Evolutionary conservation across 2,888 invertebrate species (phyloP).

Genomic region (Phaonia tiefii): DNA sequence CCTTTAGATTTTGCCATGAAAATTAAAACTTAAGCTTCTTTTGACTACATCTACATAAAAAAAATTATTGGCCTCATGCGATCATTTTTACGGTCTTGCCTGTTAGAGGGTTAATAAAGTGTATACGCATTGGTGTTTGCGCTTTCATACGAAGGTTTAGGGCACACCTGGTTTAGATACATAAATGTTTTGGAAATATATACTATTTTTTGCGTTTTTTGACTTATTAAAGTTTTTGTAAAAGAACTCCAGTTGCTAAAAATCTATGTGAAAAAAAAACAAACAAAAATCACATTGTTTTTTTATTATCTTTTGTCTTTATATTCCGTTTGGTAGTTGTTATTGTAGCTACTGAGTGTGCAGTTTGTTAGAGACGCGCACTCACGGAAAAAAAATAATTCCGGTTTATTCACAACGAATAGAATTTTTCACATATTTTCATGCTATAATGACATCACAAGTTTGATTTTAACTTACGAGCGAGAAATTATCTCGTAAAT

Average conservation of each 20-base stretch:
- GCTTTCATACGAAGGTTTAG: too few relatives aligned
- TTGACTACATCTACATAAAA: too few relatives aligned
- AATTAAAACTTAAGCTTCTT: too few relatives aligned
- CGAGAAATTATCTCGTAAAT: background rate
- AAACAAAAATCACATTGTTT: background rate
- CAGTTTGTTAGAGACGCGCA: constrained; percentile 22
- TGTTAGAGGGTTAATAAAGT: too few relatives aligned
- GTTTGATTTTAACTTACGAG: background rate
- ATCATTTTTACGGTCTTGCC: too few relatives aligned
- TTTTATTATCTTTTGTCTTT: constrained; percentile 29
- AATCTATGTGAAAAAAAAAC: constrained; percentile 8
- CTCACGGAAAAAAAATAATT: background rate
- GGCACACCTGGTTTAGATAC: too few relatives aligned
- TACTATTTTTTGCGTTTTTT: background rate
- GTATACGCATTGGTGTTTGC: too few relatives aligned
- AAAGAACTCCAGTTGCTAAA: constrained; percentile 10
- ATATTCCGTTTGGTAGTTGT: constrained; percentile 28
- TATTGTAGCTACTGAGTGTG: constrained; percentile 28
- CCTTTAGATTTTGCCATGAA: too few relatives aligned
- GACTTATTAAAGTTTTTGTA: constrained; percentile 13
- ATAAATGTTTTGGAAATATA: too few relatives aligned
- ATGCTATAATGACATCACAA: background rate
- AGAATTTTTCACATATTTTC: background rate
- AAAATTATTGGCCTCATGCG: too few relatives aligned
- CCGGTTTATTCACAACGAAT: constrained; percentile 3